Base-by-base conservation (phyloP, 2,797 vertebrate species). In the Calcarius lapponicus region DNA sequence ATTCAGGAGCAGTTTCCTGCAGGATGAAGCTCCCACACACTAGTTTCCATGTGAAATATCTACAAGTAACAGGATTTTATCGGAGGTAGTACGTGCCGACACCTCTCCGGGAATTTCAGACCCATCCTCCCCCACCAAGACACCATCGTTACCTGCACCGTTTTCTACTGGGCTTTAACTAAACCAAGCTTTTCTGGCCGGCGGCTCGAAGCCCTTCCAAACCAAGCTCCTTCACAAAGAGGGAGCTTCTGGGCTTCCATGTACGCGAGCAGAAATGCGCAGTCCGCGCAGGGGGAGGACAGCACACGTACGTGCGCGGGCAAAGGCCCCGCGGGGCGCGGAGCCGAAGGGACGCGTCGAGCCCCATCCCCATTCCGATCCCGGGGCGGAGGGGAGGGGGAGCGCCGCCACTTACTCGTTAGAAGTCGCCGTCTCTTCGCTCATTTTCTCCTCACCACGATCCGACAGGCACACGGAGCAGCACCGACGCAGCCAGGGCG, bases 401-500 rank as follows among this genome's bases (percentile, higher is more conserved):
- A 42, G n/a, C 53, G 48, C 48, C 24, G 78, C 38, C 65, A 98
- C 99, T 99, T 98, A 99, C 99, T 99, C 99, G 98, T 99, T 99
- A 98, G 98, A 98, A 99, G 99, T 98, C 98, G 98, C 98, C 98
- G 99, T 98, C 98, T 99, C 99, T 98, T 99, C 99, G 99, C 98
- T 99, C 99, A 99, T 99, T 98, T 99, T 98, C 98, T 98, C 98
- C 99, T 99, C 99, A 99, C 98, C 98, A 98, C 95, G 98, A 98
- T 98, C 98, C 98, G 98, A 98, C 98, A 98, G 97, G 98, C 98
- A 98, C 97, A 95, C 87, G 96, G 97, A 97, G 97, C 96, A 96
- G 97, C 96, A 94, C 98, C 98, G 97, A 98, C 97, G 98, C 98
- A 97, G 98, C 97, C 98, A 98, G 98, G 98, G 98, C 98, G 96